Evolutionary conservation across 2,888 invertebrate species (phyloP), one percentile per base, ranked within the genome.

Genomic region (Ennomos quercinarius): DNA sequence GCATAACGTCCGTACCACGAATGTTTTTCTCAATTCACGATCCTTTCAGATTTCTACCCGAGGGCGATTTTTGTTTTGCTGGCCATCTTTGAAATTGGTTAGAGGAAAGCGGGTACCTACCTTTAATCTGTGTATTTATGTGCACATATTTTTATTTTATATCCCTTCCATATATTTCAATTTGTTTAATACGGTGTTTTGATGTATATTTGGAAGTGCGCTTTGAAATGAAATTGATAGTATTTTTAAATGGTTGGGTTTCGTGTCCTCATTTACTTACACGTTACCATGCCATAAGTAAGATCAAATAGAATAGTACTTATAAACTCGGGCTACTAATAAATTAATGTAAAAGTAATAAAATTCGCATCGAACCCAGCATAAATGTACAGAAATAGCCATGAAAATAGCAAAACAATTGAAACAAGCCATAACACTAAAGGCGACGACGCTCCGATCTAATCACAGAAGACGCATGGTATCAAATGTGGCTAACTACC

Each of bases 1-100:
- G 91, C 91, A 92, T 92, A 92, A 90, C 90, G 91, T 78, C 80
- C 84, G 85, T 86, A 81, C 82, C 81, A 82, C 87, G 83, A 87
- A 83, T 86, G 90, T 89, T 91, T 89, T 91, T 91, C 90, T 89
- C 87, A 83, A 81, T 84, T 60, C 60, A 50, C 50, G 54, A 60
- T 46, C 84, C 87, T 88, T 87, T 86, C 84, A 89, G 90, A 87
- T 84, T 89, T 83, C 65, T 80, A 84, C 87, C 90, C 90, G 78
- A 82, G 81, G 89, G 89, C 87, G 87, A 87, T 87, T 89, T 85
- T 83, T 85, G 83, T 87, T 86, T 84, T 81, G 83, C 76, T 76
- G 84, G 84, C 85, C 84, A 81, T 84, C 86, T 87, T 81, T 82
- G 78, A 80, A 85, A 87, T 85, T 83, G 79, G 72, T 71, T 81